Evolutionary conservation across 2,797 vertebrate genomes (phyloP).

Genomic region (Typhlichthys subterraneus): DNA sequence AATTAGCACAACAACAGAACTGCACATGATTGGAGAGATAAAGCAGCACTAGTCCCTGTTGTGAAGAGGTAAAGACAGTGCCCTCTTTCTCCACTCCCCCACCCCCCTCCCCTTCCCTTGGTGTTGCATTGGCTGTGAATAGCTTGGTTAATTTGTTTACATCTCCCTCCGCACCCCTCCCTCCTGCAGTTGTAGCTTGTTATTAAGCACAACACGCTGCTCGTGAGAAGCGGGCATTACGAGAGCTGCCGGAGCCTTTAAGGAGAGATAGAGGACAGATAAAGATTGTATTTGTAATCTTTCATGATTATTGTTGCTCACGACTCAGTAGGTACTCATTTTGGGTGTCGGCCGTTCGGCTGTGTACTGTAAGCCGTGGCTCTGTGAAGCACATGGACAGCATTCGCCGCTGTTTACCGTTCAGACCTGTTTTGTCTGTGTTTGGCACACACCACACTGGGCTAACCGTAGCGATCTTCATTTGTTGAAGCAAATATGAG

Average conservation of each 20-base stretch:
- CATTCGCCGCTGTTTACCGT: too few species aligned
- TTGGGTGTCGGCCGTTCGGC: background rate
- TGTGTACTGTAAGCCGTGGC: too few species aligned
- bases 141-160: conserved; percentile 80
- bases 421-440: conserved; percentile 39
- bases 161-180: conserved; percentile 57
- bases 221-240: conserved; percentile 68
- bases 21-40: conserved; percentile 67
- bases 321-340: conserved; percentile 40
- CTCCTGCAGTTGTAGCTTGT: conserved; percentile 61
- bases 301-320: conserved; percentile 63
- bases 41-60: conserved; percentile 56
- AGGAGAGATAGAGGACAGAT: conserved; percentile 78
- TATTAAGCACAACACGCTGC: conserved; percentile 72
- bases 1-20: conserved; percentile 68
- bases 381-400: too few species aligned
- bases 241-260: conserved; percentile 65
- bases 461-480: conserved; percentile 48
- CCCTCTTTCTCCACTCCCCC: conserved; percentile 54
- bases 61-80: conserved; percentile 61
- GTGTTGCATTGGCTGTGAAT: conserved; percentile 63
- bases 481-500: conserved; percentile 47
- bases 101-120: conserved; percentile 51
- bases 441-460: conserved; percentile 44
- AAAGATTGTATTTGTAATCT: conserved; percentile 72